Evolutionary conservation across 2,888 invertebrate genomes (phyloP), one percentile per base, ranked within the genome.

Genomic region (Melieria crassipennis): DNA sequence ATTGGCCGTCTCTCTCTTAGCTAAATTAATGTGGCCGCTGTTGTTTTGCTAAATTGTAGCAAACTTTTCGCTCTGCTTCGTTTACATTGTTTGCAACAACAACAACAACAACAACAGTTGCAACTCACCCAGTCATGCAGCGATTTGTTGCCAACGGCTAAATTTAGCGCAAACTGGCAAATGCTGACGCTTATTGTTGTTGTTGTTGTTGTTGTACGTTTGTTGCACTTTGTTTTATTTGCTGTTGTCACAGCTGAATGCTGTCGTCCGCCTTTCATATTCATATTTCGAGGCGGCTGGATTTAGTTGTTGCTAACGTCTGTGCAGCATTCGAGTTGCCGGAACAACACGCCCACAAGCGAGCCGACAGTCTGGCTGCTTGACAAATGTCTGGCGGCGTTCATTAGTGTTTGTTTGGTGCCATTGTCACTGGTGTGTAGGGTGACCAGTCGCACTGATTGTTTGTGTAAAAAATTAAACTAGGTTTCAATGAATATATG

Each of bases 341-440:
- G 16, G 5, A 9, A 48, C 11, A 9, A 48, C 11, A 50, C 3
- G 5, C 52, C 52, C 11, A 5, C 13, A 5, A n/a, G 52, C 52
- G 9, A 4, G 52, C 52, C 11, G 52, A 3, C 52, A n/a, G 11
- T n/a, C 30, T 5, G n/a, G 11, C 11, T 13, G 9, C 16, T 48
- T 63, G 48, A 46, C 63, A 61, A 61, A 61, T 61, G 47, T 48
- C 63, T 47, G 16, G n/a, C 42, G 16, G 48, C 13, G 50, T 63
- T 63, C 48, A 63, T 63, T 63, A 63, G 63, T 58, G 10, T 58
- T 9, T 10, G 16, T 10, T 13, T 4, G 16, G 7, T 30, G 63
- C 46, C 7, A 46, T 47, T 46, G 47, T 48, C 6, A 5, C 6
- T 5, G 52, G 52, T 52, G 13, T 9, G 30, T 30, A 30, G 30